A percentile compares a stretch with the other conserved stretches of the same genome.
Evolutionary conservation across 1,140 invertebrate genomes (phyloP).

Genomic region (Sipha flava): DNA sequence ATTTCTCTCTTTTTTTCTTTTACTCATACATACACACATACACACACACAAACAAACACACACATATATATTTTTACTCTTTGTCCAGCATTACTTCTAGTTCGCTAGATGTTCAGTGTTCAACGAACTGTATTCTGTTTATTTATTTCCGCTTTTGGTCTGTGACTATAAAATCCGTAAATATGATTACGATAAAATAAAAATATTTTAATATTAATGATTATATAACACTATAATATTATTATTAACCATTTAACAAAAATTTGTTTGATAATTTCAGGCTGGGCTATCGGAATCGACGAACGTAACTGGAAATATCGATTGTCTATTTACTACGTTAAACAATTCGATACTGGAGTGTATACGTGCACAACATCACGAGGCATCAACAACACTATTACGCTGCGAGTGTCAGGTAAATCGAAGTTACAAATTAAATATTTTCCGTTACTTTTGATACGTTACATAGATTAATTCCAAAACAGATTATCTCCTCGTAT

Average conservation of each 20-base stretch:
- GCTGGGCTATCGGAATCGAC: slow-evolving; percentile 66
- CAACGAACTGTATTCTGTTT: slow-evolving; percentile 24
- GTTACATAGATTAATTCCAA: no score
- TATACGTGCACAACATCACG: slow-evolving; percentile 74
- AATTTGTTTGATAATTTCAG: slow-evolving; percentile 46
- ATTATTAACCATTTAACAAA: neutral
- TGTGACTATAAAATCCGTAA: neutral
- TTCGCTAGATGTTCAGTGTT: slow-evolving; percentile 14
- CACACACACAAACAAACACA: no score
- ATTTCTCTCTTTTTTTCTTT: no score
- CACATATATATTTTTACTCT: neutral
- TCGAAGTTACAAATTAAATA: neutral
- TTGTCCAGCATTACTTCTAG: slow-evolving; percentile 20
- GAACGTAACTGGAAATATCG: slow-evolving; percentile 73
- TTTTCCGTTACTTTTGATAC: neutral
- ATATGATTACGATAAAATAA: neutral
- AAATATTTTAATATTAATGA: neutral
- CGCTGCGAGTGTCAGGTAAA: slow-evolving; percentile 65
- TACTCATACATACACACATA: no score
- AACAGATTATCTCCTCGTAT: no score
- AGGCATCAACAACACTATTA: slow-evolving; percentile 70
- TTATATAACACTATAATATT: neutral
- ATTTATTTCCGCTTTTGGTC: slow-evolving; percentile 8
- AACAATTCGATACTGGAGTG: slow-evolving; percentile 60
- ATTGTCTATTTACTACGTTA: slow-evolving; percentile 71